These are phyloP conservation scores for Oxyruncus cristatus DNA, from an alignment of 2,113 vertebrate species.

Conservation along the genomic window DNA sequence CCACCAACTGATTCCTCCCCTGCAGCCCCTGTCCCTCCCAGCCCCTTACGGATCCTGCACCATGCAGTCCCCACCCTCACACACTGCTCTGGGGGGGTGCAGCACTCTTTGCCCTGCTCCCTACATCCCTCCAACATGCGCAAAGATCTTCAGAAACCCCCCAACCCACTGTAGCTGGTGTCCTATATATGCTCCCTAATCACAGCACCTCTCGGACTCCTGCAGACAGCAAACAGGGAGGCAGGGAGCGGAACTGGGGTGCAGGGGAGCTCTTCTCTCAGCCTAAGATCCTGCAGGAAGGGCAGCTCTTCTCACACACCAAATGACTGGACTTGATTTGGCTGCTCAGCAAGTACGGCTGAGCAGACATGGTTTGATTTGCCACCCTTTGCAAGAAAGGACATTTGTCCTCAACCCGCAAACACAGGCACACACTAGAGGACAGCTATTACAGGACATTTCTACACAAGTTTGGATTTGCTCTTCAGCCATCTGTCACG, in stretches of 20 bases:
- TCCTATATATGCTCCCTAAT: neutral
- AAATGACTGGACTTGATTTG: neutral
- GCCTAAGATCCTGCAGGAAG: neutral
- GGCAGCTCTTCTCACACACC: neutral
- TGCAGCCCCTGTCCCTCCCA: neutral
- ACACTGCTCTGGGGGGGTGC: neutral
- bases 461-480: fast-evolving
- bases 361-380: neutral
- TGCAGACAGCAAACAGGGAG: neutral
- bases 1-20: fast-evolving
- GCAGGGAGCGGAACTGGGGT: neutral
- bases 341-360: neutral
- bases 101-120: neutral
- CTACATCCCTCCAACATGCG: neutral
- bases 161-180: neutral
- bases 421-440: neutral
- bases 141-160: neutral
- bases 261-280: neutral
- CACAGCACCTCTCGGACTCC: neutral
- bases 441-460: neutral
- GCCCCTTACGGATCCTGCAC: fast-evolving
- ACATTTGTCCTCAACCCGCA: neutral
- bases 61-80: neutral
- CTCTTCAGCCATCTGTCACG: fast-evolving
- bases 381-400: neutral